Evolutionary conservation across 2,797 vertebrate species (phyloP).

Genomic region (Anolis apletophallus): DNA sequence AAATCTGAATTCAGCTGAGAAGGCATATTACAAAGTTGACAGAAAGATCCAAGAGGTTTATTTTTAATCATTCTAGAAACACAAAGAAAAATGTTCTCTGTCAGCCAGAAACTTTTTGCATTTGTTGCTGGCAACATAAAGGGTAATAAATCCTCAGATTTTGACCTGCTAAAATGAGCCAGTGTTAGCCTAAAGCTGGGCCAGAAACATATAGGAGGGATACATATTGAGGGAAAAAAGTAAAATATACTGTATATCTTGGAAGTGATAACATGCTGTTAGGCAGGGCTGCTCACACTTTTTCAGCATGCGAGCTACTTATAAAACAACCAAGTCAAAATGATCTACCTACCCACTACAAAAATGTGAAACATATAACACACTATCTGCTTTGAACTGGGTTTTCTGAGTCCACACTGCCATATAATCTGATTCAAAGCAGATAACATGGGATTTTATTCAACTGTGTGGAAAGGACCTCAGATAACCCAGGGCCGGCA

Average conservation of each 20-base stretch:
- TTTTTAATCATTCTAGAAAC: background rate
- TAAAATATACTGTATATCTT: background rate
- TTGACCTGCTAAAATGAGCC: conserved; percentile 3
- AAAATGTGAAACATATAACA: too few relatives aligned
- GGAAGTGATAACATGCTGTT: background rate
- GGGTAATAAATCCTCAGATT: background rate
- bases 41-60: fast-evolving
- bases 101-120: background rate
- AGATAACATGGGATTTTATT: too few relatives aligned
- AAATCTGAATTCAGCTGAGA: background rate
- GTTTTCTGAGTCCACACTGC: too few relatives aligned
- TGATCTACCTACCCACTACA: too few relatives aligned
- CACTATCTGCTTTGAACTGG: too few relatives aligned
- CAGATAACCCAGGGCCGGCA: too few relatives aligned
- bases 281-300: too few relatives aligned
- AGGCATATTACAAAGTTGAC: fast-evolving
- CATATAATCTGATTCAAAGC: too few relatives aligned
- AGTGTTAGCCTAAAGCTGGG: background rate
- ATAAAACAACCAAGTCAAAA: too few relatives aligned
- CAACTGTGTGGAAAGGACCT: too few relatives aligned
- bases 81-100: conserved; percentile 4
- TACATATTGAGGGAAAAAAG: background rate
- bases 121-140: conserved; percentile 3
- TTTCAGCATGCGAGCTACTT: too few relatives aligned
- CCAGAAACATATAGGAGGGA: background rate